phyloP scores from a whole-genome alignment of 2,888 invertebrate genomes.

The Drosophila peninsularis region DNA sequence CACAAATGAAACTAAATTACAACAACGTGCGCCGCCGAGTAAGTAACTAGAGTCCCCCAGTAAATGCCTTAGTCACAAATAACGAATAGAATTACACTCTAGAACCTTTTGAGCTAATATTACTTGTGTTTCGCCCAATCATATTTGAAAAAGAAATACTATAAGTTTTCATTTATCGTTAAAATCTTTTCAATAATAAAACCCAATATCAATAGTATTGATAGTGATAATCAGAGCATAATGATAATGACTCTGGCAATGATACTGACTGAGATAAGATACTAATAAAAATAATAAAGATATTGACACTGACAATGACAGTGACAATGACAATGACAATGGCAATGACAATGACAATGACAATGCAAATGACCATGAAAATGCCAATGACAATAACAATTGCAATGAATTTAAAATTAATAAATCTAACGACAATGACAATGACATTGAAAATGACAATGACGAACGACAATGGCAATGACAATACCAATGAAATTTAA shows the following conservation, averaged over 20 bases:
- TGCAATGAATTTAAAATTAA: too few species aligned
- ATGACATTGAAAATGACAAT: background rate
- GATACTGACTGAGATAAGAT: too few species aligned
- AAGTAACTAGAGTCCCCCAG: background rate
- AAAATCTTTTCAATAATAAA: background rate
- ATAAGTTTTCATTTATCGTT: background rate
- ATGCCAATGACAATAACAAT: background rate
- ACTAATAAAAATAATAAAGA: background rate
- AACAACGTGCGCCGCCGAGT: conserved; percentile 57
- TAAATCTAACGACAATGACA: too few species aligned
- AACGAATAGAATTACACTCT: background rate
- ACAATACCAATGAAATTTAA: background rate
- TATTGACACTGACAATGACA: background rate
- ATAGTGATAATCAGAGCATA: background rate
- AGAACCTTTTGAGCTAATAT: background rate
- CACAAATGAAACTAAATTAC: conserved; percentile 78
- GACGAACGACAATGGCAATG: background rate
- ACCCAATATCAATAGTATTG: background rate
- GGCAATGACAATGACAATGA: background rate
- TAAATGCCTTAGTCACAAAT: background rate
- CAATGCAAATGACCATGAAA: background rate
- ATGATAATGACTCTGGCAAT: too few species aligned
- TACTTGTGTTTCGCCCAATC: too few species aligned
- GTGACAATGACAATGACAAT: background rate
- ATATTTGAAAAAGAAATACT: background rate